Base-by-base conservation (phyloP, 1,140 invertebrate genomes). In the Drosophila prosaltans region DNA sequence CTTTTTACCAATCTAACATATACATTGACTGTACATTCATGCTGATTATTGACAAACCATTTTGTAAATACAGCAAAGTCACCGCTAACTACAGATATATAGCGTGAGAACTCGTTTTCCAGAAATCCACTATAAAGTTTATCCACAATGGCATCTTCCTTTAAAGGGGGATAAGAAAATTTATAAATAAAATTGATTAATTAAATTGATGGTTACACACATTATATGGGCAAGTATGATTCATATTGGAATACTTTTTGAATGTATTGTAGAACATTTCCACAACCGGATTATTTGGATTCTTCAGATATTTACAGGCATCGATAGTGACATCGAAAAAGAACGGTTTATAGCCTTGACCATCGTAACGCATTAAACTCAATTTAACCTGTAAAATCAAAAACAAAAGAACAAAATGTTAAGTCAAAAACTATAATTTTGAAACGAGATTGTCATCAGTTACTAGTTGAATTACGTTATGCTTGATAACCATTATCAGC, bases 71-170 rank as follows among this genome's bases (percentile, higher is more conserved):
- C 0, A 0, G 57, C 69, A 66, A 78, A 84, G 1, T 80, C 81
- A 2, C 81, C 81, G 30, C 67, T 68, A 0, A 66, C 26, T 3
- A 64, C 6, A 0, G 80, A 61, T 0, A 84, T 0, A 28, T 68
- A 63, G 16, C 73, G 72, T 5, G 2, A 1, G 6, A 83, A 21
- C 0, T 40, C 21, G 0, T 1, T 0, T 5, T 84, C 72, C 3
- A 65, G 40, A 28, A 69, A 40, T 7, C 74, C 85, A 32, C 74
- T 78, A 32, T 39, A 83, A 2, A 89, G 24, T 43, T 75, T 66
- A 28, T 88, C 64, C 3, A 89, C 8, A 8, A 83, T 63, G 1
- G 89, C 0, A 24, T 89, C 84, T 9, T 83, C 59, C 84, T 88
- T 21, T 8, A 32, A n/a, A 7, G 32, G 28, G 28, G 4, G 4